A percentile compares a stretch with the other conserved stretches of the same genome.
Evolutionary conservation across 2,113 vertebrate genomes (phyloP).

Genomic region (Syrrhaptes paradoxus): DNA sequence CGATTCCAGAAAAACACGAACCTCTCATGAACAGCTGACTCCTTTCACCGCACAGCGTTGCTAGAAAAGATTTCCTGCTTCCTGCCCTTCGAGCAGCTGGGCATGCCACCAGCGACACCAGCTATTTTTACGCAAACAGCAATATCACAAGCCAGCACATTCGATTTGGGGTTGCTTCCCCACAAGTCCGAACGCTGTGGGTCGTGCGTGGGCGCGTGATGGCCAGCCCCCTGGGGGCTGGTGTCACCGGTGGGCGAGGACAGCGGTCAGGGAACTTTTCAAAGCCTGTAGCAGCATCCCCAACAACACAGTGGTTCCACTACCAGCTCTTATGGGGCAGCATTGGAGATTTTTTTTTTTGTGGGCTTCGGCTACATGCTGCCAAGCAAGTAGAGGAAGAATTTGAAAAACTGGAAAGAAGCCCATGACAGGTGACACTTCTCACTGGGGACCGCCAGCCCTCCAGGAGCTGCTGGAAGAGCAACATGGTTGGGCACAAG

Average conservation of each 20-base stretch:
- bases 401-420: not conserved
- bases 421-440: not conserved
- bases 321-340: not conserved
- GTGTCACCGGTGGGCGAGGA: not conserved
- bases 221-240: not conserved
- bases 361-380: not conserved
- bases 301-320: not conserved
- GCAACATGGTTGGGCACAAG: not conserved
- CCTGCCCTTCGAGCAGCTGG: not conserved
- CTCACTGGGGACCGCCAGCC: not conserved
- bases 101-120: not conserved
- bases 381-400: not conserved
- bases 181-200: not conserved
- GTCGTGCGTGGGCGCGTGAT: rapidly evolving
- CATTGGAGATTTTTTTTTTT: too few species aligned
- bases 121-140: not conserved
- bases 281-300: not conserved
- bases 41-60: not conserved
- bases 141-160: not conserved
- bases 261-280: not conserved
- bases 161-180: not conserved
- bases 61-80: not conserved
- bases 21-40: not conserved
- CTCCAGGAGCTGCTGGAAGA: not conserved
- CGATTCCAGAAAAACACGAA: not conserved